Conservation (phyloP, 1,140 invertebrate genomes). For the Camponotus floridanus region DNA sequence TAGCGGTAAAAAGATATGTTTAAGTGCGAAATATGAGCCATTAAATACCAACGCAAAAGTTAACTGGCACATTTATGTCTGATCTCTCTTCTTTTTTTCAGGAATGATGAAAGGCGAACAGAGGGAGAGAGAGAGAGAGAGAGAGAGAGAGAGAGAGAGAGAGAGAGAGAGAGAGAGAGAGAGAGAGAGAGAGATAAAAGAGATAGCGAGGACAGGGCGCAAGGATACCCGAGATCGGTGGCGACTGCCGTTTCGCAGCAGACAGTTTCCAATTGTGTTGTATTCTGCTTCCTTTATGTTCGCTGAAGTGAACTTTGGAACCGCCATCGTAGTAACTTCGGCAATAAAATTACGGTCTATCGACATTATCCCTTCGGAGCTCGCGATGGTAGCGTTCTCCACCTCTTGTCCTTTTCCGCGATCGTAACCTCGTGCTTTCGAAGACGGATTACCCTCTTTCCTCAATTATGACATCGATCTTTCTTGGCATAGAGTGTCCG, state of each 20-base stretch:
- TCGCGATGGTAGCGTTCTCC: slow-evolving; percentile 19
- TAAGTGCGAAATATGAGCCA: slow-evolving; percentile 19
- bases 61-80: slow-evolving; percentile 33
- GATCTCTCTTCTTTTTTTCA: background rate
- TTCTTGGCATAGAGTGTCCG: slow-evolving; percentile 10
- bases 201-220: background rate
- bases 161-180: too few relatives aligned
- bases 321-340: slow-evolving; percentile 61
- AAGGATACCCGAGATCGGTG: slow-evolving; percentile 5
- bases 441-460: slow-evolving; percentile 50
- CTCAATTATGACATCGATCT: slow-evolving; percentile 44
- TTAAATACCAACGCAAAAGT: slow-evolving; percentile 48
- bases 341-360: slow-evolving; percentile 73
- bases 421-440: slow-evolving; percentile 25
- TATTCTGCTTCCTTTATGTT: slow-evolving; percentile 54
- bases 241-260: slow-evolving; percentile 27
- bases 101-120: background rate
- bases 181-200: too few relatives aligned
- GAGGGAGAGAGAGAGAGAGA: too few relatives aligned
- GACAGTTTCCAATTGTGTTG: slow-evolving; percentile 63
- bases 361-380: slow-evolving; percentile 64
- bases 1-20: background rate
- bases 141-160: too few relatives aligned
- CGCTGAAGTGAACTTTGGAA: slow-evolving; percentile 51
- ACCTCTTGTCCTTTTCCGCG: background rate